A percentile compares a stretch with the other conserved stretches of the same genome.
These are phyloP conservation scores for Herminia tarsipennalis DNA, from an alignment of 2,888 invertebrate genomes.

Conservation along the genomic window DNA sequence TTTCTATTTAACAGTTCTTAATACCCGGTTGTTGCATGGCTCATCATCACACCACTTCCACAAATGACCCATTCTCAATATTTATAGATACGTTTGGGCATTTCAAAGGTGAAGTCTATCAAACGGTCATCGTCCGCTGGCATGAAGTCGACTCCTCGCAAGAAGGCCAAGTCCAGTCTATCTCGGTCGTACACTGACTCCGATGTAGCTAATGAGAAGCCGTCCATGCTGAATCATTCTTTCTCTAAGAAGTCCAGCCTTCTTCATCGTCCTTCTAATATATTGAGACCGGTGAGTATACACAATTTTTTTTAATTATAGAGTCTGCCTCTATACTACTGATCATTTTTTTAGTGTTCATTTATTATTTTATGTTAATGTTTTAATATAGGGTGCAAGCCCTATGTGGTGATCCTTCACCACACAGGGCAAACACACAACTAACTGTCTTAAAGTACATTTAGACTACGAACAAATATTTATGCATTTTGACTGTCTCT, in stretches of 20 bases:
- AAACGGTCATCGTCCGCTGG: slow-evolving; percentile 77
- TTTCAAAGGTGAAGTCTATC: slow-evolving; percentile 79
- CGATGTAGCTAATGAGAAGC: slow-evolving; percentile 79
- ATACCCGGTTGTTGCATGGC: slow-evolving; percentile 18
- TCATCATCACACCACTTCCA: slow-evolving; percentile 23
- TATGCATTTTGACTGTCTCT: no score
- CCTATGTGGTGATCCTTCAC: no score
- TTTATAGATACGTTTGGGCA: slow-evolving; percentile 82
- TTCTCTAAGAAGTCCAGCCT: slow-evolving; percentile 85
- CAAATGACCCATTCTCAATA: slow-evolving; percentile 49
- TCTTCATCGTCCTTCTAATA: slow-evolving; percentile 88
- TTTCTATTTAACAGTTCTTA: no score
- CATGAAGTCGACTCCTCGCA: slow-evolving; percentile 71
- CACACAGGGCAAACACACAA: no score
- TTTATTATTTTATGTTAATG: no score
- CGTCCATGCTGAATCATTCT: slow-evolving; percentile 85
- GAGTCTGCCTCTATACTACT: neutral
- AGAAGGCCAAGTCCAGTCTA: slow-evolving; percentile 74
- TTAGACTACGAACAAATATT: no score
- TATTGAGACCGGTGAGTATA: slow-evolving; percentile 89
- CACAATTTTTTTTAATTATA: neutral
- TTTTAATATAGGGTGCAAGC: no score
- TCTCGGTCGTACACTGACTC: slow-evolving; percentile 74
- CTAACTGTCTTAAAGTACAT: no score
- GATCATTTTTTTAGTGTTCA: no score